Base-by-base conservation (phyloP, 2,797 vertebrate genomes). In the Gastrophryne carolinensis region DNA sequence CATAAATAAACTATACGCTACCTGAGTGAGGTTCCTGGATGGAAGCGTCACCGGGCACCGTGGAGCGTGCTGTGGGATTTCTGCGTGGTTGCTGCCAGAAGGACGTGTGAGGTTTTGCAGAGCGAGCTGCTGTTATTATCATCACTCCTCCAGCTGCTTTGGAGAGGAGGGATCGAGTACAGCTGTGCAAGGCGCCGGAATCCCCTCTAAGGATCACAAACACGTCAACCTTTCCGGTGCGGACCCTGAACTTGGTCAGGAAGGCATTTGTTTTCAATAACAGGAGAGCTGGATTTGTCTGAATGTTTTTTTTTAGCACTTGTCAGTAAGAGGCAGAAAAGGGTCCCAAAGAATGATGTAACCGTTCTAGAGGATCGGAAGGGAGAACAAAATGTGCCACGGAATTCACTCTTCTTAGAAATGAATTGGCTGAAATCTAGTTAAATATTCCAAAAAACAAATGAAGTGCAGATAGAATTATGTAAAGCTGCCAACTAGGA, bases 101-200 rank as follows among this genome's bases (percentile, higher is more conserved):
- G 27, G 35, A 21, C 54, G 41, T 35, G 15, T 35, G 32, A 5
- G 49, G 13, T 52, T 10, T 52, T 67, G 24, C 53, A 39, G 21
- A 62, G n/a, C 2, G 61, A 64, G n/a, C 7, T 47, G n/a, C 7
- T 47, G 41, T 66, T 50, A 47, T 66, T 32, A 52, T 34, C 2
- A 52, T 67, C 32, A 53, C 30, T 37, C 64, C 47, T 47, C 49
- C 54, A 49, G 15, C 64, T 52, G 29, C 3, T 34, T n/a, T 41
- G 4, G 19, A 67, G 49, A 67, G 64, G 64, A 67, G 64, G 64
- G 64, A 32, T 37, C 49, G 27, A 39, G n/a, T n/a, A 32, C 23
- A n/a, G n/a, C 37, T 30, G 37, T 24, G 17, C 11, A 39, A 26
- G 39, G 9, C 5, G 17, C 15, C 1, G 5, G 15, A 44, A 44